Conservation (phyloP, 2,888 invertebrate species). For the Balanococcus diminutus region DNA sequence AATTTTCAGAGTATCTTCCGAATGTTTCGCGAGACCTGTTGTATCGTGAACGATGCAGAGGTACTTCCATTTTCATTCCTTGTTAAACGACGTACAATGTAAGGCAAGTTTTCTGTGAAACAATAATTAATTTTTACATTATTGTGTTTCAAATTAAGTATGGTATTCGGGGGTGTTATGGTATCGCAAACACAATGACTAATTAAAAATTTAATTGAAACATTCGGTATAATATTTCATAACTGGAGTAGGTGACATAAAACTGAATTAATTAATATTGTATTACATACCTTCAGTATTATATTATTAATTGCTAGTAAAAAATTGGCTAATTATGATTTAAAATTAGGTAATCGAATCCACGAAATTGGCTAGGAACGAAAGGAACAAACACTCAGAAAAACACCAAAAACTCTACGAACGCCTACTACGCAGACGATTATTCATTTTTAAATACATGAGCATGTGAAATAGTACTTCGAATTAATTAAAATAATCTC, state of each 20-base stretch:
- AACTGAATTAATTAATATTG: neutral
- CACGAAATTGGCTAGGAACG: neutral
- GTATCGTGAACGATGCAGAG: conserved; percentile 57
- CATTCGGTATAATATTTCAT: neutral
- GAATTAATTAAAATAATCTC: neutral
- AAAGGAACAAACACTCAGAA: neutral
- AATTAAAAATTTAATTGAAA: neutral
- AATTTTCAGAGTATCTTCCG: conserved; percentile 59
- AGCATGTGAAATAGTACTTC: neutral
- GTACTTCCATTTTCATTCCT: conserved; percentile 56
- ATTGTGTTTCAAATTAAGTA: neutral
- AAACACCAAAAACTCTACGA: neutral
- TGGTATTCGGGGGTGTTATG: neutral
- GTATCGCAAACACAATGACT: neutral
- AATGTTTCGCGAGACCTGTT: conserved; percentile 59
- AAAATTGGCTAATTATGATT: neutral
- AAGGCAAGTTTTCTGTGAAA: neutral
- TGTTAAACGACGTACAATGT: neutral
- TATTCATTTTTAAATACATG: neutral
- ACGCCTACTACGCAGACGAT: neutral
- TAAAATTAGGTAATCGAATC: neutral
- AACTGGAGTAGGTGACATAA: neutral
- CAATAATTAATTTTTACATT: neutral
- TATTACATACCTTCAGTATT: neutral
- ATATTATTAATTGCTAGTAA: neutral